Conservation (phyloP, 2,113 vertebrate species). For the Apeltes quadracus region DNA sequence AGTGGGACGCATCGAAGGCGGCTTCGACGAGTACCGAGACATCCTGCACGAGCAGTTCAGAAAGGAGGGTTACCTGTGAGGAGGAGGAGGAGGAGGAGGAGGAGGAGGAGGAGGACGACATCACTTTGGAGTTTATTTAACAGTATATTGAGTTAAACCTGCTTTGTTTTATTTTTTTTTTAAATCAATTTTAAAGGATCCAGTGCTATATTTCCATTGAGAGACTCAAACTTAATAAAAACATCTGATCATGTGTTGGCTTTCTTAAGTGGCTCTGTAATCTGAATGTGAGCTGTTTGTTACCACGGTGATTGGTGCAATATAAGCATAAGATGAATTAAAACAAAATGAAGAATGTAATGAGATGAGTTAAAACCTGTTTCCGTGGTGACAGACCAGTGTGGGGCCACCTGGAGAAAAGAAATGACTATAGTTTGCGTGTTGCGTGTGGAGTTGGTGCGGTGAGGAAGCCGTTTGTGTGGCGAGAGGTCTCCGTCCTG, state of each 20-base stretch:
- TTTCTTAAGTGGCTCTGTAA: neutral
- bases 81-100: constrained; percentile 18
- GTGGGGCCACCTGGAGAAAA: too few species aligned
- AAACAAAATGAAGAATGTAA: too few species aligned
- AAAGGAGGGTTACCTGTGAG: constrained; percentile 95
- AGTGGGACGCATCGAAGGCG: constrained; percentile 89
- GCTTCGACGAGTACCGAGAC: constrained; percentile 95
- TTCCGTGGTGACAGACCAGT: too few species aligned
- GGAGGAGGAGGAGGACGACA: constrained; percentile 12
- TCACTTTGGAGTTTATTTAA: constrained; percentile 30
- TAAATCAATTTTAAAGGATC: constrained; percentile 22
- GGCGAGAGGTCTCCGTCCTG: too few species aligned
- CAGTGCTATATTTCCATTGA: constrained; percentile 21
- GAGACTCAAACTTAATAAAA: constrained; percentile 43
- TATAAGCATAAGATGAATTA: too few species aligned
- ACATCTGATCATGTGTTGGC: constrained; percentile 6
- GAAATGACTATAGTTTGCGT: too few species aligned
- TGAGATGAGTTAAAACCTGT: too few species aligned
- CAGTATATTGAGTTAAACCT: constrained; percentile 4
- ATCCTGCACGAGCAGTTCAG: constrained; percentile 96
- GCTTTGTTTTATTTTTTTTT: constrained; percentile 27
- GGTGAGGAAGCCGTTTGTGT: too few species aligned
- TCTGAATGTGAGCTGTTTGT: too few species aligned
- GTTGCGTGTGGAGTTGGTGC: too few species aligned
- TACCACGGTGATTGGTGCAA: too few species aligned